Evolutionary conservation across 2,888 invertebrate genomes (phyloP), one percentile per base, ranked within the genome.

Genomic region (Dascillus cervinus): DNA sequence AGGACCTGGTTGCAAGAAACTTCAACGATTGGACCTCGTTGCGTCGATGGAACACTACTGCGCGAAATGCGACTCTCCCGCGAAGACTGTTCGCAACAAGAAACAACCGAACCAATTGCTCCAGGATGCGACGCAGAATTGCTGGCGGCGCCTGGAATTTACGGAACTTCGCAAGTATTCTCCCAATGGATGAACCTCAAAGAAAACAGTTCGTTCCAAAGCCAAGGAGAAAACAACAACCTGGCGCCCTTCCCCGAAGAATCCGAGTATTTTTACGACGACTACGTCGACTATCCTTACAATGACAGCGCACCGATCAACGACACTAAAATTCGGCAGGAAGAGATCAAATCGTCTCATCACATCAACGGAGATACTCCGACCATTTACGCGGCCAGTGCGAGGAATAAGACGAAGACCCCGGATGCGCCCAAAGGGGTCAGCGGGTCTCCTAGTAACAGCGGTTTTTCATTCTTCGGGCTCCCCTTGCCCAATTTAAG

Each of bases 381-480:
- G 0, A 79, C 75, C 11, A 55, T 73, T 3, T 77, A 74, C 39
- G 72, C 77, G 3, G 72, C 68, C 22, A 43, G 62, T 4, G 62
- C 63, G 24, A 66, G 65, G 33, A 58, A 54, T 26, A 58, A 55
- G 29, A 46, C 39, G 11, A 46, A 37, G 20, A 47, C 46, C 3
- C 26, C 33, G 5, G 47, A 52, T 9, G 49, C 55, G 14, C 55
- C 60, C 0, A 62, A 61, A 44, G 56, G 52, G 36, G 51, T 60
- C 4, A 49, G 39, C 21, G 53, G 58, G 26, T 63, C 73, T 0
- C 73, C 78, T 0, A 69, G 71, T 29, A 68, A 64, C 13, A 75
- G 76, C 39, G 76, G 80, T 1, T 86, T 87, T 45, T 86, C 88
- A 8, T 86, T 89, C 55, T 89, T 89, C 52, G 89, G 89, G 0